Conservation (phyloP, 2,113 vertebrate genomes). For the Gnathonemus echidnorhynchus region DNA sequence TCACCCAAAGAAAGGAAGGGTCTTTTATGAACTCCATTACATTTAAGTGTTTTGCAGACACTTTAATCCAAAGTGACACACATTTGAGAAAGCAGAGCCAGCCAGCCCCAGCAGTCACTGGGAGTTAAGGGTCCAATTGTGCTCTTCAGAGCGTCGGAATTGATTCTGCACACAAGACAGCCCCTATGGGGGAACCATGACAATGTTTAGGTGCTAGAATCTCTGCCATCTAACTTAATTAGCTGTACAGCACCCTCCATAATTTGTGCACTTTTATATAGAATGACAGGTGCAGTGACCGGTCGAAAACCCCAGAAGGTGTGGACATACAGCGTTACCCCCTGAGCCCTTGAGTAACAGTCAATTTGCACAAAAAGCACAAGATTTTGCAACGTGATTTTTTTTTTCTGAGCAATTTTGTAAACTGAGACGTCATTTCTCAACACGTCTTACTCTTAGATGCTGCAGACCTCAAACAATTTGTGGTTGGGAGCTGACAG, state of each 20-base stretch:
- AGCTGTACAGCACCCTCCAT: not conserved
- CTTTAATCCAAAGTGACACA: not conserved
- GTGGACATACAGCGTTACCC: not conserved
- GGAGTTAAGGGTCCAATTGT: not conserved
- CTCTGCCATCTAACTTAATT: not conserved
- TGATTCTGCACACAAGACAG: not conserved
- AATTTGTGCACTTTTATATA: not conserved
- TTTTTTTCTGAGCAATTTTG: not conserved
- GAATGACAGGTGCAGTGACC: not conserved
- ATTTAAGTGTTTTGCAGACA: not conserved
- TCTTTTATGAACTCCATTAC: not conserved
- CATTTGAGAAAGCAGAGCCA: not conserved
- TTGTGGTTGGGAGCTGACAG: not conserved
- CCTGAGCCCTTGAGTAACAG: not conserved
- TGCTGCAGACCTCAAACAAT: not conserved
- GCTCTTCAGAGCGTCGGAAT: not conserved
- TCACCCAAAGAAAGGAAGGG: not conserved
- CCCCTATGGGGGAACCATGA: not conserved
- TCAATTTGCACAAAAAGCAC: not conserved
- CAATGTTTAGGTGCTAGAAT: not conserved
- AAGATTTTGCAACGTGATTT: not conserved
- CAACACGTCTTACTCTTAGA: not conserved
- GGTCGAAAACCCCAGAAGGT: not conserved
- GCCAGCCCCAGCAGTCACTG: not conserved
- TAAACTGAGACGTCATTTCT: not conserved